These are phyloP conservation scores for Pogonognathellus flavescens DNA, from an alignment of 1,140 invertebrate genomes.

Conservation along the genomic window DNA sequence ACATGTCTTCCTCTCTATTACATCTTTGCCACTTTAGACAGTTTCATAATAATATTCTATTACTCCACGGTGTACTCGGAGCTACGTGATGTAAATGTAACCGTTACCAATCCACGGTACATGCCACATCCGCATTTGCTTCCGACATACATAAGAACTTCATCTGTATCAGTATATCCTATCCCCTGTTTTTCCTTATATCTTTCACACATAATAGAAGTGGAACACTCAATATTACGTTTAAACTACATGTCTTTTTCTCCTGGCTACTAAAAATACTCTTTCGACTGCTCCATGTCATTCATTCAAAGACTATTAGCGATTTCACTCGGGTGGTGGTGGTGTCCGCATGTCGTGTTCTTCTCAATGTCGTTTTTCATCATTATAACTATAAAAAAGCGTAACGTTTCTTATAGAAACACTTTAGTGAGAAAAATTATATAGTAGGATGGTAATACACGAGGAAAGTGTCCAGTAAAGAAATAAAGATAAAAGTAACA, in stretches of 20 bases:
- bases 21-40: constrained; percentile 3
- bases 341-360: not conserved
- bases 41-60: constrained; percentile 1
- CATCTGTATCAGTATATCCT: not conserved
- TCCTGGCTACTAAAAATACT: constrained; percentile 7
- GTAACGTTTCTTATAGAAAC: too few relatives aligned
- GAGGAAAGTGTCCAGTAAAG: not conserved
- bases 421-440: too few relatives aligned
- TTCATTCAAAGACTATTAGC: constrained; percentile 26
- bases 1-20: constrained; percentile 36
- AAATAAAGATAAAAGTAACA: not conserved
- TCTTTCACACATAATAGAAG: not conserved
- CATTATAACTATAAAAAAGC: too few relatives aligned
- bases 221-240: too few relatives aligned
- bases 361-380: constrained; percentile 18
- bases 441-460: too few relatives aligned
- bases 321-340: not conserved
- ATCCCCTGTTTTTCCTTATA: not conserved
- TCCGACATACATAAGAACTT: constrained; percentile 4
- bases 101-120: not conserved
- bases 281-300: constrained; percentile 25
- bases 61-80: not conserved
- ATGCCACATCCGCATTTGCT: constrained; percentile 33
- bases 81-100: not conserved
- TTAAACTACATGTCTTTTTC: too few relatives aligned